These are phyloP conservation scores for Mactromeris polynyma DNA, from an alignment of 2,888 invertebrate species.

Conservation along the genomic window DNA sequence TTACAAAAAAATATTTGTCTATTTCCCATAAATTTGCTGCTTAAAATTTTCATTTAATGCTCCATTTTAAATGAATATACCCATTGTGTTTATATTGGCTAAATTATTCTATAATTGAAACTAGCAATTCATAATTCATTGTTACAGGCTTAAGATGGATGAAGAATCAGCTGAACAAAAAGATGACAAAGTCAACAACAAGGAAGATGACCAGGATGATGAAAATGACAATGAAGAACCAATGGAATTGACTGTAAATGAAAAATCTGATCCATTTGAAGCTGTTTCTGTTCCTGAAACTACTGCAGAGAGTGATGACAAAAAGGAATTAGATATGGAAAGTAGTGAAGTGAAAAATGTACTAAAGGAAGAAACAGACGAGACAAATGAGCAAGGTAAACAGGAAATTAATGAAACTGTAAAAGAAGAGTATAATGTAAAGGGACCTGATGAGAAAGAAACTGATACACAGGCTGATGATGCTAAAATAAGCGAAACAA, in stretches of 20 bases:
- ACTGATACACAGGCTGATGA: slow-evolving; percentile 16
- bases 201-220: neutral
- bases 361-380: slow-evolving; percentile 21
- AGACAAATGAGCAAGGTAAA: neutral
- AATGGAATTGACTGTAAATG: neutral
- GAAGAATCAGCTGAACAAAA: slow-evolving; percentile 26
- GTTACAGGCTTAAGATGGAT: slow-evolving; percentile 20
- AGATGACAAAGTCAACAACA: neutral
- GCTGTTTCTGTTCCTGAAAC: neutral
- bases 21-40: neutral
- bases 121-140: neutral
- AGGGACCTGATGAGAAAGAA: slow-evolving; percentile 8
- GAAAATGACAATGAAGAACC: slow-evolving; percentile 19
- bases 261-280: slow-evolving; percentile 6
- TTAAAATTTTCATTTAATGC: neutral
- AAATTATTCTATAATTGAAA: neutral
- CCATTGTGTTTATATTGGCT: no score
- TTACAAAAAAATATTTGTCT: no score
- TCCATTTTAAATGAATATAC: neutral
- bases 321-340: neutral
- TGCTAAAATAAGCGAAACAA: slow-evolving; percentile 12
- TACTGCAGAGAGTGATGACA: neutral
- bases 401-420: neutral
- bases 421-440: neutral
- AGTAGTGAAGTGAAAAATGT: slow-evolving; percentile 31